Conservation (phyloP, 2,113 vertebrate genomes). For the Azemiops feae region DNA sequence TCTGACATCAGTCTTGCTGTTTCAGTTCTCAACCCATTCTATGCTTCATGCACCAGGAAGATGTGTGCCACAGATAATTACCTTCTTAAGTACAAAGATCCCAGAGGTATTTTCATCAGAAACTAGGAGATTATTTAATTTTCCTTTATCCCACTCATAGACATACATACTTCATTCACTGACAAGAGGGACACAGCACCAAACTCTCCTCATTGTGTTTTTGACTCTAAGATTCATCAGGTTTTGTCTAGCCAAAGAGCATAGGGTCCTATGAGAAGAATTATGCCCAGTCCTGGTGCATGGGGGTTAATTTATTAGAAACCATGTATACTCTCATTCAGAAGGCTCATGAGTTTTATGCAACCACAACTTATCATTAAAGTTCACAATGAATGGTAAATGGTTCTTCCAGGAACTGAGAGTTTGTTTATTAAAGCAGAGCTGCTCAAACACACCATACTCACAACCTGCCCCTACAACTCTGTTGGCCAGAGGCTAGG, state of each 20-base stretch:
- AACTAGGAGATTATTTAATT: background rate
- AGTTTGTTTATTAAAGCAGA: background rate
- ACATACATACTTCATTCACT: background rate
- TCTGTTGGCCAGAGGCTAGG: background rate
- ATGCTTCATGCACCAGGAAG: conserved; percentile 95
- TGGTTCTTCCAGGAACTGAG: background rate
- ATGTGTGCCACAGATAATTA: conserved; percentile 92
- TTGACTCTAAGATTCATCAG: background rate
- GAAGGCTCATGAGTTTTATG: background rate
- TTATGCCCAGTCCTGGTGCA: background rate
- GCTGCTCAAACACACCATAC: background rate
- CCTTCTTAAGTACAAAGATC: conserved; percentile 80
- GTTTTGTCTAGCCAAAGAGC: background rate
- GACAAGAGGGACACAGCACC: background rate
- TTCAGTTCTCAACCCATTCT: conserved; percentile 85
- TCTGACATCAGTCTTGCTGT: conserved; percentile 87
- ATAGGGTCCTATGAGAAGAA: background rate
- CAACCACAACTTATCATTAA: background rate
- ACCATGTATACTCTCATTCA: background rate
- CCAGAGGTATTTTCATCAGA: conserved; percentile 73
- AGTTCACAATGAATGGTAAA: background rate
- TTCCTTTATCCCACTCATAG: background rate
- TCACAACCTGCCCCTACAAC: background rate
- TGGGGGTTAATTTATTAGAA: background rate
- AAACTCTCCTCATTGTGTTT: background rate